These are phyloP conservation scores for Epistrophe eligans DNA, from an alignment of 2,888 invertebrate genomes.

Conservation along the genomic window DNA sequence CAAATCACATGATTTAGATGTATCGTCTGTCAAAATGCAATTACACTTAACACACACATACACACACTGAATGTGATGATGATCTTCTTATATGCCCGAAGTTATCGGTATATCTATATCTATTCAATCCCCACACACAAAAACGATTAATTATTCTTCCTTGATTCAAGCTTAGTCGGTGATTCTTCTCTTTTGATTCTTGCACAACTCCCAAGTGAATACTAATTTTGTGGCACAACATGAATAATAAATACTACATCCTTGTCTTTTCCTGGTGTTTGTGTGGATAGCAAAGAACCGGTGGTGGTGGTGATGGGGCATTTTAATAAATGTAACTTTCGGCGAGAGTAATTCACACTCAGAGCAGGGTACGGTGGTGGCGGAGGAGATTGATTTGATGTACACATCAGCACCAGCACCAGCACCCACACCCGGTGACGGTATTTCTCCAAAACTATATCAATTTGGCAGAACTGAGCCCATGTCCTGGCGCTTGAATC, in stretches of 20 bases:
- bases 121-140: conserved; percentile 20
- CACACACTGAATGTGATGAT: conserved; percentile 18
- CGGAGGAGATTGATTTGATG: not conserved
- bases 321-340: conserved; percentile 61
- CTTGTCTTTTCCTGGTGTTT: conserved; percentile 25
- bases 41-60: conserved; percentile 22
- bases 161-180: conserved; percentile 32
- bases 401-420: not conserved
- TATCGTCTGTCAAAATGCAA: conserved; percentile 39
- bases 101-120: not conserved
- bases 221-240: conserved; percentile 45
- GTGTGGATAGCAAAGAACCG: not conserved
- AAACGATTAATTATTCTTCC: conserved; percentile 65
- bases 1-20: conserved; percentile 54
- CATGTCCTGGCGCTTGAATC: conserved; percentile 26
- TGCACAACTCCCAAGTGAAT: conserved; percentile 28
- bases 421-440: not conserved
- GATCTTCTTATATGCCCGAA: conserved; percentile 11
- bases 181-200: conserved; percentile 21
- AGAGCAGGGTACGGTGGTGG: not conserved
- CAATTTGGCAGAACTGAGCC: conserved; percentile 55
- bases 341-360: conserved; percentile 48
- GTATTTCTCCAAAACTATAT: conserved; percentile 48
- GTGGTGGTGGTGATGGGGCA: not conserved
- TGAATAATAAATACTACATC: conserved; percentile 64